A percentile compares a stretch with the other conserved stretches of the same genome.
Conservation (phyloP, 2,888 invertebrate species). For the Oegoconia quadripuncta region DNA sequence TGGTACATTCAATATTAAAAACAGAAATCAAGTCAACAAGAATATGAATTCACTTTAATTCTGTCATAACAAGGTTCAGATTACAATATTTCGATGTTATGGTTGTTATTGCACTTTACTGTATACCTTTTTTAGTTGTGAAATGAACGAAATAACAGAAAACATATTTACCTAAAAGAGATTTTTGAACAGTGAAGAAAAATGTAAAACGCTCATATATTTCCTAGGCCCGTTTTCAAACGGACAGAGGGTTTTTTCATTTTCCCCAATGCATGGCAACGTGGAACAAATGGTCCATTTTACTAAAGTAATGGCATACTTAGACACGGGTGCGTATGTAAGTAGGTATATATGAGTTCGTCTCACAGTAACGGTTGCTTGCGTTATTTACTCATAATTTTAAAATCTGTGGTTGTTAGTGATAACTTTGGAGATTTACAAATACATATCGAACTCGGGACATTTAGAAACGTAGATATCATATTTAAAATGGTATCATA, state of each 20-base stretch:
- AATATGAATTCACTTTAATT: too few relatives aligned
- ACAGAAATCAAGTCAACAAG: too few relatives aligned
- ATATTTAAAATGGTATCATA: too few relatives aligned
- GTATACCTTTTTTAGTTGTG: too few relatives aligned
- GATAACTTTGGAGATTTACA: background rate
- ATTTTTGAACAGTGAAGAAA: background rate
- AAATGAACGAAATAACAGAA: too few relatives aligned
- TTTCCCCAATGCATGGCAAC: constrained; percentile 30
- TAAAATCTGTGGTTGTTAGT: background rate
- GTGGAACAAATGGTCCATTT: constrained; percentile 38
- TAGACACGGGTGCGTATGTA: constrained; percentile 32
- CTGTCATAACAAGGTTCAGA: too few relatives aligned
- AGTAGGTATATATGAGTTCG: constrained; percentile 13
- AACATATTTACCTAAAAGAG: too few relatives aligned
- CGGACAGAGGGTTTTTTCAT: constrained; percentile 26
- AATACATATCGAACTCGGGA: too few relatives aligned
- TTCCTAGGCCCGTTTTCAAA: constrained; percentile 19
- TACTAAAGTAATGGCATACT: constrained; percentile 36
- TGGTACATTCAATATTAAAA: too few relatives aligned
- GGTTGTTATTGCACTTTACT: too few relatives aligned
- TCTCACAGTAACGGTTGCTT: constrained; percentile 26
- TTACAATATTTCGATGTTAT: too few relatives aligned
- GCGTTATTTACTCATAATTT: constrained; percentile 24
- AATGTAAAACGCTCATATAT: constrained; percentile 5
- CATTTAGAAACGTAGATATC: too few relatives aligned